Evolutionary conservation across 2,113 vertebrate species (phyloP).

Genomic region (Aythya baeri): DNA sequence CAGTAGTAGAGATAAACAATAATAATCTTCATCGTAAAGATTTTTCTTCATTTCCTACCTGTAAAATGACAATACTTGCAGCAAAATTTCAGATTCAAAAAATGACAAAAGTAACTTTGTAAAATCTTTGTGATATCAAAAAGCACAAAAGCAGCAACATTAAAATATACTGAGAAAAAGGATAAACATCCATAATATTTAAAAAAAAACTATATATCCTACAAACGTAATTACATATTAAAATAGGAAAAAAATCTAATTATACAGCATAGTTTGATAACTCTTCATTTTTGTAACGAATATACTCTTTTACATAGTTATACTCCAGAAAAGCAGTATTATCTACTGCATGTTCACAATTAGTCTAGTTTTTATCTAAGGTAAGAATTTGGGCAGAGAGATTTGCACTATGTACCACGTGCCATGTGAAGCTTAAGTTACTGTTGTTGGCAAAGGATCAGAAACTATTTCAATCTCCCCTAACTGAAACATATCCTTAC

Average conservation of each 20-base stretch:
- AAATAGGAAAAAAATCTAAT: neutral
- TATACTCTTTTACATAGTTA: neutral
- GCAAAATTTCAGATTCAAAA: neutral
- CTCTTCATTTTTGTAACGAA: neutral
- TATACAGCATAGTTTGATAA: neutral
- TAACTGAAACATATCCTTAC: conserved; percentile 84
- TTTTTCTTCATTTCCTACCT: neutral
- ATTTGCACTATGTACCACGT: conserved; percentile 75
- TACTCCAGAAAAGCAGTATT: neutral
- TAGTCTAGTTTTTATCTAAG: conserved; percentile 23
- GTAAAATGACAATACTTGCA: neutral
- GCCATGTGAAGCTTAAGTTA: conserved; percentile 78
- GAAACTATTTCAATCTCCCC: conserved; percentile 85
- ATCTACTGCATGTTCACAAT: neutral
- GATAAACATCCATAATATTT: neutral
- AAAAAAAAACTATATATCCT: neutral
- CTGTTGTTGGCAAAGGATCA: conserved; percentile 78
- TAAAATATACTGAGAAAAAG: neutral
- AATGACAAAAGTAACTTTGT: neutral
- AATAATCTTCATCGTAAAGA: neutral
- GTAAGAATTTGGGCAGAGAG: conserved; percentile 50
- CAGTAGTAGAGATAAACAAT: neutral
- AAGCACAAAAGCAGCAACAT: neutral
- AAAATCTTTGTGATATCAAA: neutral
- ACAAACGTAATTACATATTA: neutral